These are phyloP conservation scores for Dromaius novaehollandiae DNA, from an alignment of 2,113 vertebrate genomes.

Conservation along the genomic window DNA sequence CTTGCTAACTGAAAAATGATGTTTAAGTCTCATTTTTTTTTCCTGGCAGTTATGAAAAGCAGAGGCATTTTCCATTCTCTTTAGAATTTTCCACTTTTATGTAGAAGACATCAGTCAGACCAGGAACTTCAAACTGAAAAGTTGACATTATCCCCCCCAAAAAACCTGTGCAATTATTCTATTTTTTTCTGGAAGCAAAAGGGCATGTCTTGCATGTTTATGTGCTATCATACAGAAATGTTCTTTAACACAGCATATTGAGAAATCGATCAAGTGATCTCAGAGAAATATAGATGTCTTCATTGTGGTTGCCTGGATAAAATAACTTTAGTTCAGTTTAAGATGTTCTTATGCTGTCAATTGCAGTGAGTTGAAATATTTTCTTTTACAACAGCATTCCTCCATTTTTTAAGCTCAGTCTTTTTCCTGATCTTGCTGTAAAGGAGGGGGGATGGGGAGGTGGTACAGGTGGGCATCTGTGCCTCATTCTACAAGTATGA, in stretches of 20 bases:
- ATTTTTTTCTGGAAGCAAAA: not conserved
- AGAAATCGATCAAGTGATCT: not conserved
- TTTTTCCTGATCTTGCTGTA: no score
- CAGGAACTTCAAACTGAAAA: not conserved
- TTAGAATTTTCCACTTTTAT: not conserved
- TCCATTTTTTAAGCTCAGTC: no score
- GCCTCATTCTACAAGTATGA: no score
- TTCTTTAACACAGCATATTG: not conserved
- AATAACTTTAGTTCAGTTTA: not conserved
- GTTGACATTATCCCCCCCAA: not conserved
- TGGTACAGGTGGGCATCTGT: no score
- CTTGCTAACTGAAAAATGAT: not conserved
- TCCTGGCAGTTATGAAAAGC: not conserved
- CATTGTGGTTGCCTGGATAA: not conserved
- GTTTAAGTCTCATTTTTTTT: not conserved
- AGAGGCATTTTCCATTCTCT: not conserved
- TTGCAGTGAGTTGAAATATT: no score
- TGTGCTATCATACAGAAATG: not conserved
- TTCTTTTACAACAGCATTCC: no score
- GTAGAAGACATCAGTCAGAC: not conserved
- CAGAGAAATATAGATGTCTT: not conserved
- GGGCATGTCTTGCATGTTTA: fast-evolving
- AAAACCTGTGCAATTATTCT: not conserved
- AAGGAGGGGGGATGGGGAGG: no score
- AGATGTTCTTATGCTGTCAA: not conserved